Base-by-base conservation (phyloP, 2,888 invertebrate genomes). In the Chelonus formosanus region DNA sequence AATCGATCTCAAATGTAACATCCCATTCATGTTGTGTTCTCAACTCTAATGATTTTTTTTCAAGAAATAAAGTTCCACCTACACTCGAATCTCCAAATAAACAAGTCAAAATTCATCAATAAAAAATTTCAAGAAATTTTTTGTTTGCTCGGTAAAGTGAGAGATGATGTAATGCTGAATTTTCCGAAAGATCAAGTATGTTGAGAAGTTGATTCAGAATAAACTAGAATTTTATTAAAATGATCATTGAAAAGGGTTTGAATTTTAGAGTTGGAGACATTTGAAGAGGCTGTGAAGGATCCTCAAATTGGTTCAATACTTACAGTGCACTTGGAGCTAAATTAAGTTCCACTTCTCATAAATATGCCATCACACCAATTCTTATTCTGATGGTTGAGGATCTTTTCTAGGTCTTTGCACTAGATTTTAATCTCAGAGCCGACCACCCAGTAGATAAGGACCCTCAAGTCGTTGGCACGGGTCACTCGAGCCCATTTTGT, bases 291-390 rank as follows among this genome's bases (percentile, higher is more conserved):
- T 71, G 74, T 80, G 76, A 76, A 80, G 80, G 72, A 77, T 73
- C 70, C 82, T 81, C 73, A 77, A 80, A 82, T 79, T 79, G 80
- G 80, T 80, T 78, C 78, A 73, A 78, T 75, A 71, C 72, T 69
- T 69, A 69, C 70, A 71, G 65, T 65, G 76, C 77, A 76, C 77
- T 82, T 83, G 75, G 75, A 75, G 74, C 76, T 80, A 79, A 81
- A 83, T 82, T 80, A 79, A 81, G 75, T 80, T 81, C 76, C 76
- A 76, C 76, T 80, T 71, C 78, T 76, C 35, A 54, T 77, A 78
- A 78, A 79, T 76, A 75, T 77, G 74, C 72, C 65, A 70, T 54
- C 36, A 52, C 40, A n/a, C 54, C 32, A 44, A 48, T 10, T 10
- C 6, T 34, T 36, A 43, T 45, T 54, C 47, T 57, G 56, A 57